phyloP scores from a whole-genome alignment of 2,888 invertebrate species.

The Drosophila leonis region DNA sequence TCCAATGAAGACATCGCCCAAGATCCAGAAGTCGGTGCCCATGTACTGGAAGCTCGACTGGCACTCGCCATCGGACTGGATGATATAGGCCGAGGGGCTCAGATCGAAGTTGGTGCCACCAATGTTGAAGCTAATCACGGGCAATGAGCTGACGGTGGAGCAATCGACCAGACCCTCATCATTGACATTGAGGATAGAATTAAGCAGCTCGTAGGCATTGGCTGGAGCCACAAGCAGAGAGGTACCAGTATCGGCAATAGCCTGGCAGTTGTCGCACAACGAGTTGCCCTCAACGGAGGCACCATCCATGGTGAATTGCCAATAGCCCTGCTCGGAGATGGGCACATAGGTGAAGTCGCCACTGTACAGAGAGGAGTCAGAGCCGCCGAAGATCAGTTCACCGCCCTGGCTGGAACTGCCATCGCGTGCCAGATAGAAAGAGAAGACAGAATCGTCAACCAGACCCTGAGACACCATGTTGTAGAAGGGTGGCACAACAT shows the following conservation, averaged over 20 bases:
- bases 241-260: slow-evolving; percentile 98
- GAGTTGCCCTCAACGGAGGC: slow-evolving; percentile 86
- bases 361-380: slow-evolving; percentile 93
- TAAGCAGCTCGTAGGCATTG: slow-evolving; percentile 34
- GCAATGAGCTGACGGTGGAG: slow-evolving; percentile 90
- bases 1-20: slow-evolving; percentile 98
- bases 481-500: slow-evolving; percentile 95
- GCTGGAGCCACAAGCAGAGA: slow-evolving; percentile 92
- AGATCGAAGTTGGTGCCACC: slow-evolving; percentile 91
- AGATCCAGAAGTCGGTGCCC: slow-evolving; percentile 94
- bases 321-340: slow-evolving; percentile 94
- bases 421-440: slow-evolving; percentile 94
- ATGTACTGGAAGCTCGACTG: slow-evolving; percentile 94
- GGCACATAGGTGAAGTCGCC: slow-evolving; percentile 89
- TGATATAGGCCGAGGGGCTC: slow-evolving; percentile 91
- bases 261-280: slow-evolving; percentile 87
- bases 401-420: slow-evolving; percentile 86
- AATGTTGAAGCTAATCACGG: slow-evolving; percentile 91
- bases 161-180: slow-evolving; percentile 89
- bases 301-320: slow-evolving; percentile 96
- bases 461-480: slow-evolving; percentile 93
- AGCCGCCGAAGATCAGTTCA: slow-evolving; percentile 96
- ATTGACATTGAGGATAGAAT: slow-evolving; percentile 23
- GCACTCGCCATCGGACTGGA: slow-evolving; percentile 88
- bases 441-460: slow-evolving; percentile 91